phyloP scores from a whole-genome alignment of 2,797 vertebrate species.

The Dicrostonyx torquatus region DNA sequence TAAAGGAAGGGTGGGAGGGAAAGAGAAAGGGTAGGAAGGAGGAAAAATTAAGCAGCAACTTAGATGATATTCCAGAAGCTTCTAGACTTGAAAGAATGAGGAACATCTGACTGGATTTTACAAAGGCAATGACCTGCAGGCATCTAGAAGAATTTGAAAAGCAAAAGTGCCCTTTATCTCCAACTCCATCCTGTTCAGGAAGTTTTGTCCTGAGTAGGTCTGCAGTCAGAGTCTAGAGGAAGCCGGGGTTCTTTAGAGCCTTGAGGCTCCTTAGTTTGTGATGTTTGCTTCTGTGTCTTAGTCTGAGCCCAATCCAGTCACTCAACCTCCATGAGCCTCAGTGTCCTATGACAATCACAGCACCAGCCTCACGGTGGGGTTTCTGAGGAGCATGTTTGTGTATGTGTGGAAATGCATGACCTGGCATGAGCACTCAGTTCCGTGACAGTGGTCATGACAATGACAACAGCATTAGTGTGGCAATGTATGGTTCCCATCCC shows the following conservation, averaged over 20 bases:
- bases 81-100: neutral
- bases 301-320: neutral
- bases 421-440: neutral
- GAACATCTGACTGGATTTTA: neutral
- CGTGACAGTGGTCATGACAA: neutral
- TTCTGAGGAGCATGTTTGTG: neutral
- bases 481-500: rapidly evolving
- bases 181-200: neutral
- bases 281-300: neutral
- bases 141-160: neutral
- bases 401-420: neutral
- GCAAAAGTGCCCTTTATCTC: neutral
- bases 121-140: neutral
- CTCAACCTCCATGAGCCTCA: neutral
- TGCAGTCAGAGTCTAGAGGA: neutral
- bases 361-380: neutral
- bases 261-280: neutral
- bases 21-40: neutral
- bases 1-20: neutral
- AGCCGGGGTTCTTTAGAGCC: neutral
- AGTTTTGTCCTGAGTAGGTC: neutral
- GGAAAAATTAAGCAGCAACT: neutral
- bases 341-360: neutral
- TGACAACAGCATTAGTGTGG: neutral
- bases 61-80: constrained; percentile 14